Evolutionary conservation across 2,888 invertebrate genomes (phyloP), one percentile per base, ranked within the genome.

Genomic region (Dexiosoma caninum): DNA sequence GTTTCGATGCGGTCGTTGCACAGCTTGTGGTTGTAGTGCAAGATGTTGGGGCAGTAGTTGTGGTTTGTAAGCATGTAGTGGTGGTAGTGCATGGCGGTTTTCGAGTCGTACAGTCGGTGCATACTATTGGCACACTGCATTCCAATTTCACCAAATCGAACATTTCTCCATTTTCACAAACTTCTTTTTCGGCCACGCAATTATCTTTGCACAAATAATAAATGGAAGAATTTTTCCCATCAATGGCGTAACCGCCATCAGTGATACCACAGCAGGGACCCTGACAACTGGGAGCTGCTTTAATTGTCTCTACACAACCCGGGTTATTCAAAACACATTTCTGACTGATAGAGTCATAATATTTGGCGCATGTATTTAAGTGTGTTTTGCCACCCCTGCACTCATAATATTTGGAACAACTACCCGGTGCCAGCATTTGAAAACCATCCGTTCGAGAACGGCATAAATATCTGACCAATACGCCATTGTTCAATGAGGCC

Each of bases 391-490:
- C 87, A 27, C 83, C 82, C 46, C 84, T 80, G 14, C 89, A 89
- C 67, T 87, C 85, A 16, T 86, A 89, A 82, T 85, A 89, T 67
- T 85, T 84, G 0, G 87, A 86, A 57, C 89, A 89, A 51, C 88
- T 88, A n/a, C 89, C 89, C 2, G 89, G 89, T 2, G 88, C 88
- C 9, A 89, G 85, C 79, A 77, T 81, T 8, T 84, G 85, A 71
- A 84, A 86, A 16, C 88, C 89, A 82, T 89, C 72, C 0, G 40
- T 7, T 57, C 86, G 86, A 4, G 84, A 79, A 14, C 79, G 82
- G 60, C 89, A 89, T 2, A 89, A 83, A 69, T 80, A 87, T n/a
- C 84, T 84, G 0, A 84, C 83, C 9, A 88, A 86, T 2, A 87
- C 55, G 2, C 82, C 66, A 35, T 86, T 87, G 70, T 88, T 85